Percentiles rank a stretch among this genome's conserved stretches.
Evolutionary conservation across 2,113 vertebrate genomes (phyloP).

Genomic region (Ellobius talpinus): DNA sequence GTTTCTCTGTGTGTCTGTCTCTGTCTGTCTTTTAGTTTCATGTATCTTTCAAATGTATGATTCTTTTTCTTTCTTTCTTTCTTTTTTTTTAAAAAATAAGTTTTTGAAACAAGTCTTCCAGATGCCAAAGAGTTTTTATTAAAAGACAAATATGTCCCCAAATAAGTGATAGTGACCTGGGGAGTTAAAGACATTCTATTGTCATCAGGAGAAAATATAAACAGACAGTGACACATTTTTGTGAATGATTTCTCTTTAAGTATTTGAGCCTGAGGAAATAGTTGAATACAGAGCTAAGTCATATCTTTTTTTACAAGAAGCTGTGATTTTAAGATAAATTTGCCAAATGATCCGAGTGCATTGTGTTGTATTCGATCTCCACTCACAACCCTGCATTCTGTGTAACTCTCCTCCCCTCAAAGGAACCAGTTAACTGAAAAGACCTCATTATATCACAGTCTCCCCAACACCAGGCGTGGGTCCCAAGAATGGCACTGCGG

Average conservation of each 20-base stretch:
- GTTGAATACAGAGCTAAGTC: slow-evolving; percentile 55
- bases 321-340: slow-evolving; percentile 68
- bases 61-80: background rate
- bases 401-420: background rate
- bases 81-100: slow-evolving; percentile 2
- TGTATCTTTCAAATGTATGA: slow-evolving; percentile 24
- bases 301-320: slow-evolving; percentile 25
- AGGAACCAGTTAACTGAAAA: background rate
- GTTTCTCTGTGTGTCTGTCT: no score
- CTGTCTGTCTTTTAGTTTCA: background rate
- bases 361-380: background rate
- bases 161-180: slow-evolving; percentile 58
- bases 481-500: background rate
- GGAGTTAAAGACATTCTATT: slow-evolving; percentile 40
- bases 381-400: background rate
- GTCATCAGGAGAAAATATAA: slow-evolving; percentile 60
- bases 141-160: slow-evolving; percentile 57
- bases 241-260: slow-evolving; percentile 67
- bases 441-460: background rate
- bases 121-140: slow-evolving; percentile 36
- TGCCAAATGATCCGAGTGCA: slow-evolving; percentile 35
- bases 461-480: background rate
- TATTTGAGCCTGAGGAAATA: slow-evolving; percentile 59
- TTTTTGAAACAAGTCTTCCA: slow-evolving; percentile 37
- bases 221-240: slow-evolving; percentile 58